Percentiles rank a stretch among this genome's conserved stretches.
Evolutionary conservation across 2,113 vertebrate species (phyloP).

Genomic region (Conger conger): DNA sequence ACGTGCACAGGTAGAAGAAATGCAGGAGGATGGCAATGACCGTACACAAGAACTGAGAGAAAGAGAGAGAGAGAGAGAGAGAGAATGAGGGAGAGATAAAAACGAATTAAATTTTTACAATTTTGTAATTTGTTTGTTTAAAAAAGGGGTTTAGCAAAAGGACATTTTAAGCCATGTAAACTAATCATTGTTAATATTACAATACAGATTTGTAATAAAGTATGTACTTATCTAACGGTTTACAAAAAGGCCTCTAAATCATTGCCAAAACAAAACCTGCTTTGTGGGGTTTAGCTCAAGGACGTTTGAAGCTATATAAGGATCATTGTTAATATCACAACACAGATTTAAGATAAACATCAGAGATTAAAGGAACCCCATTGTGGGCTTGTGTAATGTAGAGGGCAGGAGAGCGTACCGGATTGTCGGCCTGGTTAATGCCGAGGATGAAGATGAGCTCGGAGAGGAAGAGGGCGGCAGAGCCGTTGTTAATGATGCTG

Average conservation of each 20-base stretch:
- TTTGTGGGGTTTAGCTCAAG: too few species aligned
- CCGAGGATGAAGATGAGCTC: conserved; percentile 90
- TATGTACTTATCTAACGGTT: too few species aligned
- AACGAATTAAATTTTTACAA: too few species aligned
- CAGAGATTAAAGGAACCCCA: neutral
- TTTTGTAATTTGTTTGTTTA: too few species aligned
- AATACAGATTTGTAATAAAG: too few species aligned
- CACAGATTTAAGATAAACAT: neutral
- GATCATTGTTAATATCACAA: neutral
- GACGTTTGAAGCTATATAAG: too few species aligned
- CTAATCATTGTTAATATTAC: too few species aligned
- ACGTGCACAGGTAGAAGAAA: conserved; percentile 91
- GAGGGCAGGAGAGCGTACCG: conserved; percentile 62
- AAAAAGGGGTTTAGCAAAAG: too few species aligned
- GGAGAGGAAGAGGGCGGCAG: conserved; percentile 77
- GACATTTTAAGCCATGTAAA: too few species aligned
- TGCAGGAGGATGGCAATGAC: conserved; percentile 93
- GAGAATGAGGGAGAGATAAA: neutral
- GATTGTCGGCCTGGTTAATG: conserved; percentile 89
- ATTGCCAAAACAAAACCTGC: neutral
- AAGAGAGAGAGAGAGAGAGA: neutral
- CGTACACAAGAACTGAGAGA: conserved; percentile 85
- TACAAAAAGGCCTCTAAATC: too few species aligned
- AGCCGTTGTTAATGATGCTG: conserved; percentile 81
- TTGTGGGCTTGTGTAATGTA: neutral